These are phyloP conservation scores for Heteropelma amictum DNA, from an alignment of 2,888 invertebrate species.

Conservation along the genomic window DNA sequence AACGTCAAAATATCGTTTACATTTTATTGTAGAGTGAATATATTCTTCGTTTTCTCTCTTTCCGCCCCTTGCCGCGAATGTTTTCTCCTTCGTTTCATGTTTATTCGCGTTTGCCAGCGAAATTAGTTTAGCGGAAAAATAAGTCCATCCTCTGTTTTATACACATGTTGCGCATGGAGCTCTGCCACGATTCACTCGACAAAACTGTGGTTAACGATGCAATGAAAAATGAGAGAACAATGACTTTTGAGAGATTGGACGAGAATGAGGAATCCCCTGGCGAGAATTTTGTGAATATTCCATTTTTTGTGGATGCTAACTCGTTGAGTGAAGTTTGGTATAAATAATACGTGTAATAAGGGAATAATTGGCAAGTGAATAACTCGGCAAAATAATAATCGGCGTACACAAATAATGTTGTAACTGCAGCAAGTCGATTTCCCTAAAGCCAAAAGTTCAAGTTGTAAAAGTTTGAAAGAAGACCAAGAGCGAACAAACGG, in stretches of 20 bases:
- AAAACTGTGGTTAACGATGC: constrained; percentile 40
- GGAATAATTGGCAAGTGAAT: too few relatives aligned
- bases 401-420: too few relatives aligned
- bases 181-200: background rate
- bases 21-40: background rate
- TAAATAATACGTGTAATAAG: too few relatives aligned
- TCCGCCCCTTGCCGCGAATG: background rate
- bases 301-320: too few relatives aligned
- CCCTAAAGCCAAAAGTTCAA: too few relatives aligned
- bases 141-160: constrained; percentile 17
- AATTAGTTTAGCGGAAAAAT: constrained; percentile 49
- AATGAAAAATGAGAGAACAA: constrained; percentile 2
- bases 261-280: too few relatives aligned
- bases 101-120: constrained; percentile 17
- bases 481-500: too few relatives aligned
- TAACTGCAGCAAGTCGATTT: too few relatives aligned
- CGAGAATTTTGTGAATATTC: too few relatives aligned
- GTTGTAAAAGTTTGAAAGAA: too few relatives aligned
- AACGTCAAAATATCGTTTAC: background rate
- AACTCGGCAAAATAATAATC: too few relatives aligned
- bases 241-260: background rate
- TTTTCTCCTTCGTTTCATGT: background rate
- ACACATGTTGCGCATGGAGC: background rate
- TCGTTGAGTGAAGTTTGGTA: too few relatives aligned
- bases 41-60: background rate